Conservation (phyloP, 2,888 invertebrate genomes). For the Epinotia bilunana region DNA sequence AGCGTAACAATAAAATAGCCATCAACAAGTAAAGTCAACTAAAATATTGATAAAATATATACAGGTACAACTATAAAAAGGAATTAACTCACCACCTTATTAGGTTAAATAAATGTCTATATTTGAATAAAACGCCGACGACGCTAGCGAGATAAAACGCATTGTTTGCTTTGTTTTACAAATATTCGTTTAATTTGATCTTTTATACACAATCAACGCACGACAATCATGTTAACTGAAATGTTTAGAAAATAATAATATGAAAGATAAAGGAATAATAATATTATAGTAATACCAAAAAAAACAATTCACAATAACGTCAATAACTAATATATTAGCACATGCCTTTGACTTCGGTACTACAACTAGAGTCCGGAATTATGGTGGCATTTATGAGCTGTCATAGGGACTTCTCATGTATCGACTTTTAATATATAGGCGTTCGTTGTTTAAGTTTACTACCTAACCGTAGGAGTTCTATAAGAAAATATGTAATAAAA, state of each 20-base stretch:
- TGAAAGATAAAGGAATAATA: no score
- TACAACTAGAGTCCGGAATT: no score
- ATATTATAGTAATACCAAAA: neutral
- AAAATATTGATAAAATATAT: neutral
- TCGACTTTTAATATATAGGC: no score
- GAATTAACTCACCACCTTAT: conserved; percentile 4
- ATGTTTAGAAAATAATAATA: neutral
- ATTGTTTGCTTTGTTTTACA: conserved; percentile 19
- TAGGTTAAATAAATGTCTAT: conserved; percentile 28
- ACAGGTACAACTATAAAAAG: neutral
- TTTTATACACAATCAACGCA: neutral
- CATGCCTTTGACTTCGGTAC: no score
- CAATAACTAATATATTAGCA: neutral
- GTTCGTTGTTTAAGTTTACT: no score
- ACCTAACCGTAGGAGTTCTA: no score
- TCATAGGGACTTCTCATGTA: no score
- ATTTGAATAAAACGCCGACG: conserved; percentile 15
- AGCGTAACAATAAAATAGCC: neutral
- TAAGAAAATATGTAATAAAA: no score
- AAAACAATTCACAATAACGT: neutral
- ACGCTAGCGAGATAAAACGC: conserved; percentile 19
- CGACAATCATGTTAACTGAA: neutral
- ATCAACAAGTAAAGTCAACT: neutral
- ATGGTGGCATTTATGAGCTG: no score
- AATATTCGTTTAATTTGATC: conserved; percentile 14